These are phyloP conservation scores for Stenodema calcarata DNA, from an alignment of 2,888 invertebrate species.

Conservation along the genomic window DNA sequence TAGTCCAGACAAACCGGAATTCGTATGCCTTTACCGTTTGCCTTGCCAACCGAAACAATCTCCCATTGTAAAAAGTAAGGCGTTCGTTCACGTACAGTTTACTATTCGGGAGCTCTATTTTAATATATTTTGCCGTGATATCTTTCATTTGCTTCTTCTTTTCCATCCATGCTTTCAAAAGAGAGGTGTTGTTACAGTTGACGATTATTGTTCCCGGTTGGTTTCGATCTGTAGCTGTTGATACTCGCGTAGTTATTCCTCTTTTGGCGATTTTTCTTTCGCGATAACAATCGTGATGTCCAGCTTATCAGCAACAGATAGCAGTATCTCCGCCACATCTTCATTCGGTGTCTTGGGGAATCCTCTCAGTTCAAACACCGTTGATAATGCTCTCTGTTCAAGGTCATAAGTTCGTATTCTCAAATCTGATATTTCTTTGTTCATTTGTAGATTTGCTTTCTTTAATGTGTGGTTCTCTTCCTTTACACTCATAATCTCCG, in stretches of 20 bases:
- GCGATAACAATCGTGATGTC: not conserved
- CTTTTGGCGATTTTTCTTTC: not conserved
- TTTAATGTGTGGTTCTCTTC: not conserved
- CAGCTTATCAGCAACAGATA: not conserved
- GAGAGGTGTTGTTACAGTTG: not conserved
- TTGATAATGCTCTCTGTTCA: not conserved
- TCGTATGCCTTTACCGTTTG: not conserved
- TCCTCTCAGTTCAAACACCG: not conserved
- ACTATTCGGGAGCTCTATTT: not conserved
- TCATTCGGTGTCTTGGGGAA: not conserved
- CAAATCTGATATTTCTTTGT: not conserved
- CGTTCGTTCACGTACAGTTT: not conserved
- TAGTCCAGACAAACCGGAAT: not conserved
- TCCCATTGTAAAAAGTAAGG: not conserved
- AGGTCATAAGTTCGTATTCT: not conserved
- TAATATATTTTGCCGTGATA: not conserved
- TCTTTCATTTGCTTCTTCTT: not conserved
- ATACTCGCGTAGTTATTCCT: not conserved
- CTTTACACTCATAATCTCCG: not conserved
- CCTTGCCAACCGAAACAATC: not conserved
- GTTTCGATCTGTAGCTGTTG: not conserved
- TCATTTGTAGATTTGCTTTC: not conserved
- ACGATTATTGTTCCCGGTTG: not conserved
- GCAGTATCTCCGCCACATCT: not conserved
- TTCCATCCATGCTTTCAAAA: not conserved